These are phyloP conservation scores for Leptopilina clavipes DNA, from an alignment of 1,140 invertebrate species.

Conservation along the genomic window DNA sequence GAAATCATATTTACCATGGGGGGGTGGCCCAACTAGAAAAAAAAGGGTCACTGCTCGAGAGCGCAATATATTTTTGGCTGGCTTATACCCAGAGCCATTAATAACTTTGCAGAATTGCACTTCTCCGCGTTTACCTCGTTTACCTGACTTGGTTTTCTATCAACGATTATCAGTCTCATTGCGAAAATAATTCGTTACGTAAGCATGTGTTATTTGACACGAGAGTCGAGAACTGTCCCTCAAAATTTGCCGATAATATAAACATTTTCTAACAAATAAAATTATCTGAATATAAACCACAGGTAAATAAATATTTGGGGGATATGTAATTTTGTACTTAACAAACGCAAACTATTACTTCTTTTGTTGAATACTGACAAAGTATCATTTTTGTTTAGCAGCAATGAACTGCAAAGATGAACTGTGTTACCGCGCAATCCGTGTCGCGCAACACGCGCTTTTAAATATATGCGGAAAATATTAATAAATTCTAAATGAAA, in stretches of 20 bases:
- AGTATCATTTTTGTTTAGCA: neutral
- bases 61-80: conserved; percentile 39
- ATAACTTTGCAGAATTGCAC: neutral
- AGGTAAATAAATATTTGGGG: neutral
- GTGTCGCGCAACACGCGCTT: neutral
- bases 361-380: neutral
- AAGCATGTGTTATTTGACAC: conserved; percentile 12
- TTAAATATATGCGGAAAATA: neutral
- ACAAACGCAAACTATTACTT: neutral
- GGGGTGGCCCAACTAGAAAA: conserved; percentile 52
- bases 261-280: neutral
- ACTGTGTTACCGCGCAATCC: neutral
- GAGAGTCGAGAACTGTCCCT: neutral
- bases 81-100: conserved; percentile 10
- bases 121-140: neutral
- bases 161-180: neutral
- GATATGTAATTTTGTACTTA: neutral
- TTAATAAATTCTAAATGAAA: neutral
- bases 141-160: neutral
- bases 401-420: neutral
- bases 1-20: neutral
- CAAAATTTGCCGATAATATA: neutral
- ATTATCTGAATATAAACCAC: neutral
- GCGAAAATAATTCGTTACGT: conserved; percentile 19
- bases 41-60: conserved; percentile 66